Evolutionary conservation across 2,888 invertebrate species (phyloP).

Genomic region (Apodemia zela): DNA sequence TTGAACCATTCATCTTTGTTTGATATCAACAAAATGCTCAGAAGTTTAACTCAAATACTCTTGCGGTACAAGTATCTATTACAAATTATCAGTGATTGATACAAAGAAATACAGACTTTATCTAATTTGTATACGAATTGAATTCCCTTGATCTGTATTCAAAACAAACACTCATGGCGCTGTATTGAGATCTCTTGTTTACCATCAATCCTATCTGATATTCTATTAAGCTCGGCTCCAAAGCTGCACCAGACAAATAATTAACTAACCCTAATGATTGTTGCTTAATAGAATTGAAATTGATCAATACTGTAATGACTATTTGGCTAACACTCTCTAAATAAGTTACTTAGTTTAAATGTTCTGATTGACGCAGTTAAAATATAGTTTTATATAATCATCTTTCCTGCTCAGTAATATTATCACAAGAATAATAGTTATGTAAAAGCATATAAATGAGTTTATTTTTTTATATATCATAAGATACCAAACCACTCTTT

Average conservation of each 20-base stretch:
- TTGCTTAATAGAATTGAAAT: conserved; percentile 16
- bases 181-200: conserved; percentile 23
- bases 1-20: too few relatives aligned
- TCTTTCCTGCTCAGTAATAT: too few relatives aligned
- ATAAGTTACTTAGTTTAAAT: neutral
- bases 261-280: conserved; percentile 23
- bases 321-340: conserved; percentile 8
- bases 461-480: too few relatives aligned
- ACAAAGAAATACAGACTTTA: neutral
- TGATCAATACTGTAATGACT: conserved; percentile 19
- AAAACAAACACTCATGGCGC: conserved; percentile 20
- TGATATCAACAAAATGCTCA: too few relatives aligned
- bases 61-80: neutral
- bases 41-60: conserved; percentile 17
- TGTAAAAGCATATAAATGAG: too few relatives aligned
- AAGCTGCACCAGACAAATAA: conserved; percentile 21
- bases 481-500: too few relatives aligned
- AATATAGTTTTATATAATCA: too few relatives aligned
- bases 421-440: too few relatives aligned
- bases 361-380: too few relatives aligned
- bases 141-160: neutral
- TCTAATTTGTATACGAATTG: too few relatives aligned
- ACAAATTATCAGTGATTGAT: neutral
- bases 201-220: conserved; percentile 23
- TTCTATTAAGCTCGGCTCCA: conserved; percentile 22